phyloP scores from a whole-genome alignment of 2,888 invertebrate species.

The Scrobipalpa atriplicella region DNA sequence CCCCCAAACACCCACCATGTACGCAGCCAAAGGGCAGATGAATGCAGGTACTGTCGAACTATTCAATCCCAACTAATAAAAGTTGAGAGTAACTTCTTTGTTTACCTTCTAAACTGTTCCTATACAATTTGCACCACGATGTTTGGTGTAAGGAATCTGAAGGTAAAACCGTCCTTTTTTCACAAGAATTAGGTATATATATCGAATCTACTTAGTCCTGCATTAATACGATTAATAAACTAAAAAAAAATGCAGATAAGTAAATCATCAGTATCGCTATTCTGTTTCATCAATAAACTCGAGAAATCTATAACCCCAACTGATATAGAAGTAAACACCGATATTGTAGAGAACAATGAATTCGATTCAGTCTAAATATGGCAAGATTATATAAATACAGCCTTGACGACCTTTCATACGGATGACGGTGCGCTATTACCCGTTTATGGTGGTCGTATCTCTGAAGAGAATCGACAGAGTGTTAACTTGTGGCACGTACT shows the following conservation, averaged over 20 bases:
- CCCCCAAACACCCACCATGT: conserved; percentile 8
- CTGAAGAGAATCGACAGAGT: conserved; percentile 15
- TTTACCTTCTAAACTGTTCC: background rate
- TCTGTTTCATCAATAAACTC: no score
- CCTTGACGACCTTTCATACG: conserved; percentile 25
- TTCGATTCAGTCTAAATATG: conserved; percentile 1
- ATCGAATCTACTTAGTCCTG: no score
- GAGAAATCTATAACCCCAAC: no score
- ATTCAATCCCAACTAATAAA: background rate
- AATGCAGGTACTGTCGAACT: conserved; percentile 3
- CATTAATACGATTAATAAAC: no score
- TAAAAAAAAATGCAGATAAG: no score
- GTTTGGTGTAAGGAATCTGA: background rate
- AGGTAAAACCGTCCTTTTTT: no score
- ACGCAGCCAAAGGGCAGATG: conserved; percentile 19
- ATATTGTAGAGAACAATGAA: background rate
- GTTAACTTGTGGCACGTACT: conserved; percentile 13
- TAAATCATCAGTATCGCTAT: no score
- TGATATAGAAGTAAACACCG: no score
- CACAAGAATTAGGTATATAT: no score
- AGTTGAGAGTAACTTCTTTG: background rate
- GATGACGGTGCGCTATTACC: conserved; percentile 6
- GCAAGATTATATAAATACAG: conserved; percentile 1
- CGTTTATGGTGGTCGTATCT: conserved; percentile 20
- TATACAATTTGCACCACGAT: background rate